phyloP scores from a whole-genome alignment of 2,888 invertebrate genomes.

The Oligia strigilis region DNA sequence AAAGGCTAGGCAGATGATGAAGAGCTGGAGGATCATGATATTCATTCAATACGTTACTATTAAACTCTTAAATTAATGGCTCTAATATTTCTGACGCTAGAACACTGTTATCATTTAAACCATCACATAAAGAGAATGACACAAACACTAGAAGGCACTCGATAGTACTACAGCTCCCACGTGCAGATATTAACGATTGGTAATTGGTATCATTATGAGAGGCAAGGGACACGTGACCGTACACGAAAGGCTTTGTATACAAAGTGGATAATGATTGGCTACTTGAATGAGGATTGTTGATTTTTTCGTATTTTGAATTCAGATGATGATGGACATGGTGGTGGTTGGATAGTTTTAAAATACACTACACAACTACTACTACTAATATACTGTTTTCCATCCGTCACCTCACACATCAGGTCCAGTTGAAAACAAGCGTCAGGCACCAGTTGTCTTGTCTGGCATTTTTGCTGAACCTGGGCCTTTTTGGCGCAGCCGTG shows the following conservation, averaged over 20 bases:
- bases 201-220: conserved; percentile 49
- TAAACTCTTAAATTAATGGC: not conserved
- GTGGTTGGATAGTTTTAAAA: not conserved
- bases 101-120: conserved; percentile 11
- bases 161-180: conserved; percentile 35
- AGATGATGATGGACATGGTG: not conserved
- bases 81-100: not conserved
- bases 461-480: too few relatives aligned
- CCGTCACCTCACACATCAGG: too few relatives aligned
- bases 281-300: conserved; percentile 12
- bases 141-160: conserved; percentile 15
- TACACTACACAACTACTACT: too few relatives aligned
- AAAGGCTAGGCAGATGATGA: too few relatives aligned
- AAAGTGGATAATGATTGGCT: conserved; percentile 33
- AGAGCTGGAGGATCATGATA: not conserved
- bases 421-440: too few relatives aligned
- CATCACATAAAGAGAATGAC: conserved; percentile 32
- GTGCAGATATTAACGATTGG: conserved; percentile 50
- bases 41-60: not conserved
- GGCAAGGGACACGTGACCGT: conserved; percentile 44
- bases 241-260: conserved; percentile 52
- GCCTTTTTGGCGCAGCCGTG: too few relatives aligned
- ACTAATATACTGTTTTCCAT: too few relatives aligned
- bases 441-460: too few relatives aligned
- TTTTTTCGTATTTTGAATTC: conserved; percentile 21